phyloP scores from a whole-genome alignment of 2,113 vertebrate species.

The Archilochus colubris region DNA sequence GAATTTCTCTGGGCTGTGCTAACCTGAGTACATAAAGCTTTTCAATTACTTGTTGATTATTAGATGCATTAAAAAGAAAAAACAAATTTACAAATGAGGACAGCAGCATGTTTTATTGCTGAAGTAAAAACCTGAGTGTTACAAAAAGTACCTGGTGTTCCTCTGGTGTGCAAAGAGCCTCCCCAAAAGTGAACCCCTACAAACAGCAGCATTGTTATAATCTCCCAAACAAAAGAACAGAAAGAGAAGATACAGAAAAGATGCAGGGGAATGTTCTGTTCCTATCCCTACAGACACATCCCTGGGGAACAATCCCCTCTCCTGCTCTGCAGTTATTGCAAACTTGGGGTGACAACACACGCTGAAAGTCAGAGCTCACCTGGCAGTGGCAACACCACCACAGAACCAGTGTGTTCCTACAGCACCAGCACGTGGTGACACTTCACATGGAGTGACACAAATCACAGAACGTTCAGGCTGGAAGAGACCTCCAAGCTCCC shows the following conservation, averaged over 20 bases:
- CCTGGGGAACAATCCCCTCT: background rate
- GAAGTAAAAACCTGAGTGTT: background rate
- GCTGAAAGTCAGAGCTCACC: background rate
- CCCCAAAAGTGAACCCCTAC: background rate
- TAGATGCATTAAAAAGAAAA: background rate
- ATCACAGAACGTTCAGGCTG: no score
- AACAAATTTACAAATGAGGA: background rate
- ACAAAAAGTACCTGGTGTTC: background rate
- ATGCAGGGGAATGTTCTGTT: background rate
- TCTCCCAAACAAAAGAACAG: background rate
- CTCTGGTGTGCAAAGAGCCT: background rate
- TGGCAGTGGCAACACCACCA: fast-evolving
- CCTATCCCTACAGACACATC: background rate
- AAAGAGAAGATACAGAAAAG: background rate
- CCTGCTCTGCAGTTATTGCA: background rate
- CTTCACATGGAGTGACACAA: background rate
- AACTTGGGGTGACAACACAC: background rate
- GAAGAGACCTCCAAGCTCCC: no score
- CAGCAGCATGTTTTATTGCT: background rate
- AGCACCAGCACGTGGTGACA: fast-evolving
- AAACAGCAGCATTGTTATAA: background rate
- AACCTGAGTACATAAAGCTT: background rate
- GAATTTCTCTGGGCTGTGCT: background rate
- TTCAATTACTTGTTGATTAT: background rate
- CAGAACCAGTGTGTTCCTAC: background rate